Conservation (phyloP, 2,113 vertebrate species). For the Tyto alba region DNA sequence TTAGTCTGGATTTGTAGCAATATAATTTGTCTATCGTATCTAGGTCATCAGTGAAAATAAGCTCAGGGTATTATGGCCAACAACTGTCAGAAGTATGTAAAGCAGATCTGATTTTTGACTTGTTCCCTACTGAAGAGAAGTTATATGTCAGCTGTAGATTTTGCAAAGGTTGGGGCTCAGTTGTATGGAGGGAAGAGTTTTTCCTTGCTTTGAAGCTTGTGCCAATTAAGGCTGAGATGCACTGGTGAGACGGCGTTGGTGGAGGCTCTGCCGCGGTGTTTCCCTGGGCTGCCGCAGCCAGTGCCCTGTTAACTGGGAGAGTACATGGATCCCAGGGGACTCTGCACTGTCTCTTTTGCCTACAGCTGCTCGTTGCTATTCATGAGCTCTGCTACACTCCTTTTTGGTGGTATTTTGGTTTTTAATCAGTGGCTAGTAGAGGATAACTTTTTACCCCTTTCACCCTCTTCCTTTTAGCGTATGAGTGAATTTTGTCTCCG, state of each 20-base stretch:
- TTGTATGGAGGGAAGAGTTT: not conserved
- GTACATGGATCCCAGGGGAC: not conserved
- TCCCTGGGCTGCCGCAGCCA: not conserved
- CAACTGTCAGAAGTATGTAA: not conserved
- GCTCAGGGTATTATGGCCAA: not conserved
- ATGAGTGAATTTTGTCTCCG: not conserved
- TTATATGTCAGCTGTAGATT: not conserved
- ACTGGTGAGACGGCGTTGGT: fast-evolving
- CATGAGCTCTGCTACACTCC: not conserved
- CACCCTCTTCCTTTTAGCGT: not conserved
- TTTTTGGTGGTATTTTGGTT: not conserved
- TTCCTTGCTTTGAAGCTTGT: not conserved
- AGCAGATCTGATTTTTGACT: not conserved
- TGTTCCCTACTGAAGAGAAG: not conserved
- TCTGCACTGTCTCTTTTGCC: not conserved
- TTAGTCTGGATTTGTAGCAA: not conserved
- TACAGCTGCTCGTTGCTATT: not conserved
- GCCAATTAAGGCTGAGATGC: not conserved
- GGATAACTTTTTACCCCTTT: not conserved
- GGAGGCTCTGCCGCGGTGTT: not conserved
- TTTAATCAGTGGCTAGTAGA: not conserved
- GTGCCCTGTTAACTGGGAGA: not conserved
- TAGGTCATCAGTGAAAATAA: not conserved
- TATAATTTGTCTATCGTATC: not conserved
- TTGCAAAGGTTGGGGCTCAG: not conserved